phyloP scores from a whole-genome alignment of 2,888 invertebrate genomes.

The Yponomeuta evonymella region DNA sequence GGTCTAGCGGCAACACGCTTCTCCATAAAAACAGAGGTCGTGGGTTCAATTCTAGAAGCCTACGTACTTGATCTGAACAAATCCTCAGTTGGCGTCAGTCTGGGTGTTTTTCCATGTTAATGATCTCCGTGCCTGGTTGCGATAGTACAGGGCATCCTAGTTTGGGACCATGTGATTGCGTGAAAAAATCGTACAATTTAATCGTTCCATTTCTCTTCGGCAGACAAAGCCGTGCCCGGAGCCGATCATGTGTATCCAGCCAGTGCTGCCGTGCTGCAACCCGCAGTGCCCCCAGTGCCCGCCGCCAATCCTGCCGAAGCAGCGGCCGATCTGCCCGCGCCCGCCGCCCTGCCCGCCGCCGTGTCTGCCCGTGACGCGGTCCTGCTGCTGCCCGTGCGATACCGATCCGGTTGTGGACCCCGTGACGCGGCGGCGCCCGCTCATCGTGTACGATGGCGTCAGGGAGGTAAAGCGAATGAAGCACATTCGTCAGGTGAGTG shows the following conservation, averaged over 20 bases:
- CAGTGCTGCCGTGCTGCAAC: conserved; percentile 62
- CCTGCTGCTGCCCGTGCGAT: conserved; percentile 56
- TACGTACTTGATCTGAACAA: not conserved
- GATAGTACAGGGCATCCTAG: no score
- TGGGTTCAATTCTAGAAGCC: not conserved
- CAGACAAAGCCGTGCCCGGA: conserved; percentile 60
- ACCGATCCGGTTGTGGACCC: conserved; percentile 51
- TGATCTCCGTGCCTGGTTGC: no score
- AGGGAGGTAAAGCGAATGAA: not conserved
- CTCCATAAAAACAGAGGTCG: no score
- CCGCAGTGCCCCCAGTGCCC: conserved; percentile 74
- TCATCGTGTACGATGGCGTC: conserved; percentile 75
- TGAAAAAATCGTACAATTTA: no score
- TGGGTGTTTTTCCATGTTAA: no score
- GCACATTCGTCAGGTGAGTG: not conserved
- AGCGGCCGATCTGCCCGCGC: conserved; percentile 64
- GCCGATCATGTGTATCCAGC: conserved; percentile 59
- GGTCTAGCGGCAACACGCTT: not conserved
- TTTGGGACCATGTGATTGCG: no score
- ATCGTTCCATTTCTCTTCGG: conserved; percentile 21
- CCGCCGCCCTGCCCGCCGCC: conserved; percentile 63
- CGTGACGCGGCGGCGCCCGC: conserved; percentile 73
- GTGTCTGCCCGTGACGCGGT: conserved; percentile 64
- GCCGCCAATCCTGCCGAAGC: conserved; percentile 67
- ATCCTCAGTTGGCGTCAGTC: no score